Percentiles rank a stretch among this genome's conserved stretches.
These are phyloP conservation scores for Azorinus chamasolen DNA, from an alignment of 2,888 invertebrate genomes.

Conservation along the genomic window DNA sequence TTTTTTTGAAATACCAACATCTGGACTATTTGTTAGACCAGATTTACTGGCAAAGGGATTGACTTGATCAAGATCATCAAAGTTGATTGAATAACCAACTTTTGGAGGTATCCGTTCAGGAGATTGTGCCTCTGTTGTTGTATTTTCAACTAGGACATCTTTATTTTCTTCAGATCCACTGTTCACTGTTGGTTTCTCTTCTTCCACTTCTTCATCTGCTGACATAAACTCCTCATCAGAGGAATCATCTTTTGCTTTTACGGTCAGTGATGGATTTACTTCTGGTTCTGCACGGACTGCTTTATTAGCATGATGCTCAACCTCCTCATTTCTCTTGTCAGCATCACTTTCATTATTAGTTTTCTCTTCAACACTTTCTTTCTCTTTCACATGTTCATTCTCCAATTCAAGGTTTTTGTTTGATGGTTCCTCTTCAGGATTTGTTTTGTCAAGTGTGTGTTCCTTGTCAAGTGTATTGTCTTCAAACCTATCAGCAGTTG, in stretches of 20 bases:
- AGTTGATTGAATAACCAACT: conserved; percentile 59
- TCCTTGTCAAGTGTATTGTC: neutral
- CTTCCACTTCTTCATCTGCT: conserved; percentile 50
- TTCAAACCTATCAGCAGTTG: neutral
- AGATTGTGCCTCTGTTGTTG: conserved; percentile 5
- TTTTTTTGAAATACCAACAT: neutral
- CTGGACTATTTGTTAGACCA: conserved; percentile 11
- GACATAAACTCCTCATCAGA: conserved; percentile 56
- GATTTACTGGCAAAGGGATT: conserved; percentile 47
- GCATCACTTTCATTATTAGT: neutral
- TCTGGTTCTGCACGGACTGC: neutral
- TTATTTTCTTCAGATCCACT: neutral
- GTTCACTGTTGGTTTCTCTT: conserved; percentile 12
- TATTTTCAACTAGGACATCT: neutral
- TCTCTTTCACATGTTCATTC: neutral
- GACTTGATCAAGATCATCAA: conserved; percentile 60
- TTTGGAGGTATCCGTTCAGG: conserved; percentile 52
- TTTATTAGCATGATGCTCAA: neutral
- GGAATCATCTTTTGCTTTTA: conserved; percentile 12
- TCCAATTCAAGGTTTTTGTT: neutral
- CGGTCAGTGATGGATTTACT: neutral
- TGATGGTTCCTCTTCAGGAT: neutral
- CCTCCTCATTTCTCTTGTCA: neutral
- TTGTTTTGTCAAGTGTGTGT: neutral
- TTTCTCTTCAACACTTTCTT: neutral